These are phyloP conservation scores for Erethizon dorsatum DNA, from an alignment of 2,797 vertebrate genomes.

Conservation along the genomic window DNA sequence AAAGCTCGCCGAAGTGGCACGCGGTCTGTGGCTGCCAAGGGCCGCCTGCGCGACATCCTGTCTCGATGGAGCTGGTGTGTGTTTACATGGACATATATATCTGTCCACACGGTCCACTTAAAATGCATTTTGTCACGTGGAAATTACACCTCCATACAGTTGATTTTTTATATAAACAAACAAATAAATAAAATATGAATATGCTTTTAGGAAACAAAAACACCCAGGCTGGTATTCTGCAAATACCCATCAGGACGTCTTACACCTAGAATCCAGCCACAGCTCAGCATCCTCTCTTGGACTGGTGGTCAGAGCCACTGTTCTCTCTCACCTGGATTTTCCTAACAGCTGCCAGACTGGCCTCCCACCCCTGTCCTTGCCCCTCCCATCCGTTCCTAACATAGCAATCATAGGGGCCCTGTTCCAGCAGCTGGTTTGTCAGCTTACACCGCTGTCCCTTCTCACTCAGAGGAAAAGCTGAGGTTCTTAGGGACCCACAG, in stretches of 20 bases:
- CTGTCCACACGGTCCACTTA: not conserved
- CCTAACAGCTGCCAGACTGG: not conserved
- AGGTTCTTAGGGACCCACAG: not conserved
- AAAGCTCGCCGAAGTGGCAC: not conserved
- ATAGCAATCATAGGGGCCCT: not conserved
- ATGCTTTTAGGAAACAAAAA: not conserved
- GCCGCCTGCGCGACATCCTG: not conserved
- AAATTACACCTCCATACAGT: not conserved
- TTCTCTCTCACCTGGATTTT: not conserved
- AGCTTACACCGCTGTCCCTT: not conserved
- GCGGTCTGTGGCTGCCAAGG: not conserved
- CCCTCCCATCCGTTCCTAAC: not conserved
- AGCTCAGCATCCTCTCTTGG: not conserved
- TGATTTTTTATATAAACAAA: not conserved
- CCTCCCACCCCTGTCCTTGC: not conserved
- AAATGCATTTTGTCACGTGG: not conserved
- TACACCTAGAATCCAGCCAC: not conserved
- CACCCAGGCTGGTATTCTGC: not conserved
- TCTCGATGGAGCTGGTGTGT: not conserved
- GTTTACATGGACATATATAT: not conserved
- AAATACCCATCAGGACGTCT: not conserved
- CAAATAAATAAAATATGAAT: not conserved
- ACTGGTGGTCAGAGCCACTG: not conserved
- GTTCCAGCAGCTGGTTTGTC: not conserved
- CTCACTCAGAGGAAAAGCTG: not conserved